Conservation (phyloP, 2,888 invertebrate species). For the Apamea epomidion region DNA sequence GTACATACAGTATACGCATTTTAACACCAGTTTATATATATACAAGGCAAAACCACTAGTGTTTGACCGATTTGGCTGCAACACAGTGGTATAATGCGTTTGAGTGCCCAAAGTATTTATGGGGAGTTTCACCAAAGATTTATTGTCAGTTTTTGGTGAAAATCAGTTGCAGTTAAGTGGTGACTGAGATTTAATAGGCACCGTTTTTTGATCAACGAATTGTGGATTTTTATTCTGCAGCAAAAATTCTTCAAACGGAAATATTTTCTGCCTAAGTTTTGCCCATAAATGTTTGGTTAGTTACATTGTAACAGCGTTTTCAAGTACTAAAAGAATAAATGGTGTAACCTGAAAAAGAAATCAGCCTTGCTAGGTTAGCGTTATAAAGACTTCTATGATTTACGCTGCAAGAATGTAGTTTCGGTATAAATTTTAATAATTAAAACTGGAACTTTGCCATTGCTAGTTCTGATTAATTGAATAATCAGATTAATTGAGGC, state of each 20-base stretch:
- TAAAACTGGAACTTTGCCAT: not conserved
- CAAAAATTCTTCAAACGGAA: too few species aligned
- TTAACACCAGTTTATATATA: constrained; percentile 59
- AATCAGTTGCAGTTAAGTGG: constrained; percentile 33
- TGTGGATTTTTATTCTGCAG: not conserved
- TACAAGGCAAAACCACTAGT: constrained; percentile 44
- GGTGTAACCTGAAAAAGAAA: not conserved
- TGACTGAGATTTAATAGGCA: not conserved
- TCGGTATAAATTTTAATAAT: not conserved
- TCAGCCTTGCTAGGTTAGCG: not conserved
- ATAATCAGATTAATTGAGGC: not conserved
- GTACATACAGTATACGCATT: constrained; percentile 54
- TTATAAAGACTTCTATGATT: not conserved
- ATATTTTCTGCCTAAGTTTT: not conserved
- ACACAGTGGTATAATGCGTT: constrained; percentile 62
- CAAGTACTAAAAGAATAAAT: not conserved
- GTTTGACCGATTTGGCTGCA: constrained; percentile 78
- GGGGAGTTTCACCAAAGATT: constrained; percentile 19
- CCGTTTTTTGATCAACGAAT: not conserved
- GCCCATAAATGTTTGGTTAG: not conserved
- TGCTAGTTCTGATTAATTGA: not conserved
- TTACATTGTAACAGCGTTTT: not conserved
- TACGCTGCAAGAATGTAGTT: not conserved
- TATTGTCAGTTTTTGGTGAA: constrained; percentile 33
- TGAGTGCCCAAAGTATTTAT: constrained; percentile 62